Evolutionary conservation across 2,113 vertebrate genomes (phyloP), one percentile per base, ranked within the genome.

Genomic region (Anarhynchus alexandrinus): DNA sequence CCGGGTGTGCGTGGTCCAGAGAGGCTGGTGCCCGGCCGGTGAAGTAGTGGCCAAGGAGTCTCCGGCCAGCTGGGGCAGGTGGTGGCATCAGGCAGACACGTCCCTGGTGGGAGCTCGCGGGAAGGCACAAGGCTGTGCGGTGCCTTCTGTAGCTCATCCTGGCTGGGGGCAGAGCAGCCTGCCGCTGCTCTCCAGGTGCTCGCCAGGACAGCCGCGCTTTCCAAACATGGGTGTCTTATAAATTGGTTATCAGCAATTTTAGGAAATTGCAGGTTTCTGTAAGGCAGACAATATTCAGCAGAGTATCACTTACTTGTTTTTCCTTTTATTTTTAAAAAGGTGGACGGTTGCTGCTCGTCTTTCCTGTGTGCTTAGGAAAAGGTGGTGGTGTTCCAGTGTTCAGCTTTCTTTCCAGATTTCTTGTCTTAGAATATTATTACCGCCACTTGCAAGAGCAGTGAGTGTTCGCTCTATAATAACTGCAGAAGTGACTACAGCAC

Each of bases 1-100:
- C 66, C 71, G 3, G 3, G 6, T 2, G 1, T 3, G 16, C 16
- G 0, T 1, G 3, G 15, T 27, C 27, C 30, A 5, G 38, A 34
- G 26, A 4, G 30, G 32, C 59, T n/a, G 51, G 2, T 8, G 7
- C 47, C n/a, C 2, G 20, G 36, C 43, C 1, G 69, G 30, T 7
- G n/a, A 25, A 15, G 58, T 9, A 8, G 20, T 18, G 66, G 21
- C 62, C 10, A 0, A 38, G 57, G 23, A 9, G 4, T 30, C 25
- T 45, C 40, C 52, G 52, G 27, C 15, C 29, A 6, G 29, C 2
- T 8, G 47, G 42, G 49, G 23, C 25, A 2, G 45, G 12, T 66
- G 45, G 12, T 66, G 80, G 52, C 32, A 6, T 34, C 20, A 1
- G 16, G 57, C 1, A 0, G 13, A 8, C 2, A 1, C 3, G 10